Conservation (phyloP, 2,113 vertebrate genomes). For the Catharus bicknelli region DNA sequence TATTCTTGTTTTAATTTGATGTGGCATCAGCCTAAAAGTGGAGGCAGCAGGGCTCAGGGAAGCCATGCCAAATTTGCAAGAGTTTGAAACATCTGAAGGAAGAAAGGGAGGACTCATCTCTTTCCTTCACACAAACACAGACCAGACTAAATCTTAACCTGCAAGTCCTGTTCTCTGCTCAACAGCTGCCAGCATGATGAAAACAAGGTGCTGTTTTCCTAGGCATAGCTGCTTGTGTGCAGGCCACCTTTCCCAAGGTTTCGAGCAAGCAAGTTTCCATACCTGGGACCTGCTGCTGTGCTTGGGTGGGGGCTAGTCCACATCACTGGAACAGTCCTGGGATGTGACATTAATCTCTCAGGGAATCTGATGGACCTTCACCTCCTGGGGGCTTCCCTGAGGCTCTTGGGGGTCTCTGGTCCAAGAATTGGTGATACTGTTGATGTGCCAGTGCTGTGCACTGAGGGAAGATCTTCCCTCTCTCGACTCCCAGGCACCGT, state of each 20-base stretch:
- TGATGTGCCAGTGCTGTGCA: background rate
- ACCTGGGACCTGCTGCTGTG: rapidly evolving
- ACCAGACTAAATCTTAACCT: background rate
- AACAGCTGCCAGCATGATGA: background rate
- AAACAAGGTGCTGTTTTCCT: background rate
- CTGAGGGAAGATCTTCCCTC: background rate
- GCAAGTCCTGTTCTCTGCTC: background rate
- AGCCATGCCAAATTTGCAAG: background rate
- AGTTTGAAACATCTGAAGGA: background rate
- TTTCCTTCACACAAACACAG: background rate
- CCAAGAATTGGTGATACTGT: background rate
- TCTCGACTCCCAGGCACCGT: rapidly evolving
- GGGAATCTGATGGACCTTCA: background rate
- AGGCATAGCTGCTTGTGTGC: background rate
- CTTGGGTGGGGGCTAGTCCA: rapidly evolving
- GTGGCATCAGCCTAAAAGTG: background rate
- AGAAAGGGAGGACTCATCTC: background rate
- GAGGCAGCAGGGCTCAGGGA: background rate
- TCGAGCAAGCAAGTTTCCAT: background rate
- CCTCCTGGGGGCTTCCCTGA: background rate
- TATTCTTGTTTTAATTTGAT: background rate
- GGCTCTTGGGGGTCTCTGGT: background rate
- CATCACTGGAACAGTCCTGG: rapidly evolving
- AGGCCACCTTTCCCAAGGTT: background rate
- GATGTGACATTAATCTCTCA: background rate